Evolutionary conservation across 2,797 vertebrate species (phyloP).

Genomic region (Microctenopoma steveboyesi): DNA sequence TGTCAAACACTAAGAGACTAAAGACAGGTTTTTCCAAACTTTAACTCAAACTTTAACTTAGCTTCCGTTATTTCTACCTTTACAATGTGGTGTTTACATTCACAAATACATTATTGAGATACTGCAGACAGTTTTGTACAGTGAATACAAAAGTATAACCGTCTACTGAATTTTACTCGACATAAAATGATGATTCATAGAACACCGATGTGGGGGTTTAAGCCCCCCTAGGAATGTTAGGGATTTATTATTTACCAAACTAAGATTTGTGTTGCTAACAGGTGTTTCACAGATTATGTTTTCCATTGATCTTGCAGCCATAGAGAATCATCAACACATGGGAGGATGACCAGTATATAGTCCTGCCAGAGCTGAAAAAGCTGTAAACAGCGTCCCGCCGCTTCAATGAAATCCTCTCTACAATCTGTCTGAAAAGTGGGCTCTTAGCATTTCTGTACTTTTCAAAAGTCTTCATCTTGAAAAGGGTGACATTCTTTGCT

Average conservation of each 20-base stretch:
- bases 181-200: constrained; percentile 54
- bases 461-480: constrained; percentile 51
- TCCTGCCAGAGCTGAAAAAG: constrained; percentile 28
- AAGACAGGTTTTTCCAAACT: neutral
- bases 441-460: constrained; percentile 29
- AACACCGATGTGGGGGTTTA: constrained; percentile 34
- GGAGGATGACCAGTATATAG: constrained; percentile 12
- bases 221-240: constrained; percentile 19
- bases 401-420: constrained; percentile 33
- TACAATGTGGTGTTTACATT: constrained; percentile 39
- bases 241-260: constrained; percentile 31
- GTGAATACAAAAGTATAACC: constrained; percentile 36
- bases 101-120: constrained; percentile 55
- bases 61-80: constrained; percentile 5
- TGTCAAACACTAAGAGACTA: no score
- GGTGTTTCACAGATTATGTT: constrained; percentile 34
- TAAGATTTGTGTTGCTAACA: constrained; percentile 29
- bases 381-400: constrained; percentile 36
- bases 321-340: constrained; percentile 22
- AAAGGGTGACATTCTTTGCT: constrained; percentile 54
- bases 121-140: constrained; percentile 42
- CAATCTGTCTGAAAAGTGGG: constrained; percentile 32
- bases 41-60: neutral
- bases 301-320: constrained; percentile 28
- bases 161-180: constrained; percentile 46